phyloP scores from a whole-genome alignment of 1,140 invertebrate species.

The Drosophila orena region DNA sequence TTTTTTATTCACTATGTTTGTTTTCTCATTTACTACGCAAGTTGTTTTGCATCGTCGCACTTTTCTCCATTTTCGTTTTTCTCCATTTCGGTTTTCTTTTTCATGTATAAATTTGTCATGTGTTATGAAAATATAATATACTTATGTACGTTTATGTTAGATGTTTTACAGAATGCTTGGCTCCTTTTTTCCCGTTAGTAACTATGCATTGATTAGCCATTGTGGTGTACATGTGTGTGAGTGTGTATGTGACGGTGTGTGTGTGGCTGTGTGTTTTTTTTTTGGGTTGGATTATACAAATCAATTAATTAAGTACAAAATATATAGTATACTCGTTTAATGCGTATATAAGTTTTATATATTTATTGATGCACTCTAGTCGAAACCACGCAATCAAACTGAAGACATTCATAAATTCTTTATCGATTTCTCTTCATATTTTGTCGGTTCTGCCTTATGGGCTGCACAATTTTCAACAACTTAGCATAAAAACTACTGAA shows the following conservation, averaged over 20 bases:
- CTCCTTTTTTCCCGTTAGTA: constrained; percentile 68
- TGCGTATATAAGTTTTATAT: constrained; percentile 47
- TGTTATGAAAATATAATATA: constrained; percentile 84
- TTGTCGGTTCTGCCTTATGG: constrained; percentile 31
- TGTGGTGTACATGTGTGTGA: constrained; percentile 31
- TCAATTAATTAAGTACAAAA: constrained; percentile 71
- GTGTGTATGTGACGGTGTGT: constrained; percentile 28
- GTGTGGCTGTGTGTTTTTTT: constrained; percentile 13
- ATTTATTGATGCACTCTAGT: constrained; percentile 57
- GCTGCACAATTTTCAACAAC: constrained; percentile 70
- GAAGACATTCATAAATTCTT: constrained; percentile 70
- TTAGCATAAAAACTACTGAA: constrained; percentile 68
- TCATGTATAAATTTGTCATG: constrained; percentile 82
- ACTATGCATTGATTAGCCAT: constrained; percentile 76
- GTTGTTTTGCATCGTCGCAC: constrained; percentile 73
- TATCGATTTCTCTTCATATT: constrained; percentile 44
- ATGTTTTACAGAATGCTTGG: constrained; percentile 79
- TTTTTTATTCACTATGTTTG: constrained; percentile 80
- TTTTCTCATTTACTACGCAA: constrained; percentile 80
- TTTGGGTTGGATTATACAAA: constrained; percentile 69
- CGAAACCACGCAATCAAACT: constrained; percentile 79
- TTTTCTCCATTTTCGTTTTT: constrained; percentile 41
- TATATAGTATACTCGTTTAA: constrained; percentile 61
- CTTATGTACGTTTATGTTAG: constrained; percentile 79
- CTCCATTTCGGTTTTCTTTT: constrained; percentile 24